A percentile compares a stretch with the other conserved stretches of the same genome.
Evolutionary conservation across 2,113 vertebrate genomes (phyloP).

Genomic region (Scopus umbretta): DNA sequence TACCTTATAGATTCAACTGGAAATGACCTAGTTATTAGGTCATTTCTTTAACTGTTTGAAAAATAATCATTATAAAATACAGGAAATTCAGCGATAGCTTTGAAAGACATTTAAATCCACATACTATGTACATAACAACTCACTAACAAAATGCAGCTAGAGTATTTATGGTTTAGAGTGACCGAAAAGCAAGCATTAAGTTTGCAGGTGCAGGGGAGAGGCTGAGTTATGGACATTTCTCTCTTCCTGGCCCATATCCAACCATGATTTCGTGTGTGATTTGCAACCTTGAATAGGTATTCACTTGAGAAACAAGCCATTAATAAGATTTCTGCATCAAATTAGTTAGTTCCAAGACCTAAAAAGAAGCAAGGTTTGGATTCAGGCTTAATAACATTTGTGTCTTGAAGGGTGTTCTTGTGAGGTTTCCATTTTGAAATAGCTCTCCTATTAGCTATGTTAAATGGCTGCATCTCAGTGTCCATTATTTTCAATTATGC

Average conservation of each 20-base stretch:
- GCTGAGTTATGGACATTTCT: not conserved
- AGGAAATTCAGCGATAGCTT: not conserved
- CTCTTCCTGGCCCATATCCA: not conserved
- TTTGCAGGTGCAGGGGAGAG: not conserved
- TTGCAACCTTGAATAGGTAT: not conserved
- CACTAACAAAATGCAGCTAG: not conserved
- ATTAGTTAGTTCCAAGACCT: not conserved
- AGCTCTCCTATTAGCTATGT: not conserved
- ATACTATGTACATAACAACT: not conserved
- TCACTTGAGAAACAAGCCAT: not conserved
- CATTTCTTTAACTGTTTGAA: not conserved
- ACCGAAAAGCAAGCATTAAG: not conserved
- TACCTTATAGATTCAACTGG: not conserved
- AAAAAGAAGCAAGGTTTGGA: not conserved
- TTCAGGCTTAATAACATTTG: not conserved
- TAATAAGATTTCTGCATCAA: not conserved
- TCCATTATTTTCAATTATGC: not conserved
- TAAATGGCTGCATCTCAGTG: not conserved
- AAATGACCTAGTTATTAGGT: not conserved
- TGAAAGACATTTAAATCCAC: not conserved
- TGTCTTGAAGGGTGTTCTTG: not conserved
- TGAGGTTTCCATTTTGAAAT: not conserved
- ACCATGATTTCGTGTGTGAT: not conserved
- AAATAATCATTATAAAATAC: not conserved
- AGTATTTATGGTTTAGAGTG: not conserved